A percentile compares a stretch with the other conserved stretches of the same genome.
These are phyloP conservation scores for Tortrix viridana DNA, from an alignment of 2,888 invertebrate genomes.

Conservation along the genomic window DNA sequence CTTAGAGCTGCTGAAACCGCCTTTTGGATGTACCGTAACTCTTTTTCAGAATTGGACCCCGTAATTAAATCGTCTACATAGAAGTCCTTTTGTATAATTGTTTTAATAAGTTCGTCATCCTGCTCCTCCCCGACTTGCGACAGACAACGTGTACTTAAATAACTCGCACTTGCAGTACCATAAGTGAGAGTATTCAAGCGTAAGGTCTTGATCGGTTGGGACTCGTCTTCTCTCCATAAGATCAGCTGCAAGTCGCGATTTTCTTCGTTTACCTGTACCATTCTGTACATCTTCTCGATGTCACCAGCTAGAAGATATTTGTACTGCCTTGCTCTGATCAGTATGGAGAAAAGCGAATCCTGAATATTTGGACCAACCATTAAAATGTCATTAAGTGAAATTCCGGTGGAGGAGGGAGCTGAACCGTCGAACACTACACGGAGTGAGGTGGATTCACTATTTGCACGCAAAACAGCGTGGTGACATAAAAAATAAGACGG, in stretches of 20 bases:
- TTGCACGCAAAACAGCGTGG: too few species aligned
- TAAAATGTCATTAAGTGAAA: neutral
- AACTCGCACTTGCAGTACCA: constrained; percentile 40
- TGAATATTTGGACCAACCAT: constrained; percentile 6
- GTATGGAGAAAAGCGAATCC: constrained; percentile 5
- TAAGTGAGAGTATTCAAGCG: constrained; percentile 42
- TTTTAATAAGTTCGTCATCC: constrained; percentile 21
- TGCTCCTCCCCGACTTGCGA: constrained; percentile 41
- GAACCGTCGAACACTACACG: neutral
- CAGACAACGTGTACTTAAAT: constrained; percentile 40
- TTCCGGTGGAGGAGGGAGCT: neutral
- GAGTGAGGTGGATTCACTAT: constrained; percentile 1
- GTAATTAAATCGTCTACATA: constrained; percentile 41
- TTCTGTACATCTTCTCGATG: constrained; percentile 16
- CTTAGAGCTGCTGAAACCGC: constrained; percentile 21
- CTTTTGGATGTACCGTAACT: constrained; percentile 35
- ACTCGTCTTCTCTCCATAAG: constrained; percentile 32
- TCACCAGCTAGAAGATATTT: constrained; percentile 3
- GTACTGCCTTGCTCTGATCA: constrained; percentile 1
- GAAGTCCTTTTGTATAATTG: constrained; percentile 40
- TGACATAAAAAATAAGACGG: constrained; percentile 2
- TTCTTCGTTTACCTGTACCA: neutral
- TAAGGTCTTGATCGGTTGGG: constrained; percentile 22
- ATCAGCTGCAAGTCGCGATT: constrained; percentile 11
- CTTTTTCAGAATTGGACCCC: constrained; percentile 27